Base-by-base conservation (phyloP, 2,113 vertebrate species). In the Hippocampus abdominalis region DNA sequence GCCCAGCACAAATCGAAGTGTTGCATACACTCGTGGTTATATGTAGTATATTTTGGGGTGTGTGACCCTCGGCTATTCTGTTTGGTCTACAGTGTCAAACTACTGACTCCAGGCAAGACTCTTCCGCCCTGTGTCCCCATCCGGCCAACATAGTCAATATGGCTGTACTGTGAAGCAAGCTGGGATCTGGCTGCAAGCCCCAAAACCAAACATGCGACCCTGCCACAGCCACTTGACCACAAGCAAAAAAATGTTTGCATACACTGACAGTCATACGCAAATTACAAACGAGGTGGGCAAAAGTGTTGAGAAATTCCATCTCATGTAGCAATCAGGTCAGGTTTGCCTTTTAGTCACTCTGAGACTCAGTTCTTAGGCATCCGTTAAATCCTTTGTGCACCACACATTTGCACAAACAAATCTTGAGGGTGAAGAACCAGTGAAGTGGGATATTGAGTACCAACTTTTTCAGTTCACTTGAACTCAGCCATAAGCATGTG, bases 51-150 rank as follows among this genome's bases (percentile, higher is more conserved):
- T 27, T 64, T 46, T 67, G 74, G 64, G 72, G 29, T 44, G 72
- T 87, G 81, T 80, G 84, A 70, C 84, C 84, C 78, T 81, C 67
- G 82, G 85, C 77, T 86, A 81, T 79, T 84, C 78, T 69, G 66
- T 86, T 85, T 78, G 82, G 78, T 86, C 87, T 88, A 91, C 86
- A 89, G 85, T 89, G 86, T 82, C 80, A 72, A 80, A 86, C 77
- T 71, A 84, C 87, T 88, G 86, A 73, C 74, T 82, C 79, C 71
- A 88, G 68, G 83, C 84, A 71, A 78, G 88, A 78, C 71, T 80
- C 88, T 91, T 89, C 90, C 87, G 85, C 82, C 78, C 42, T 36
- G 76, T 83, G 76, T 72, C 64, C 46, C 70, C 69, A 36, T 76
- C 75, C 69, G 74, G 81, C 77, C 73, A 54, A 81, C 81, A 81